phyloP scores from a whole-genome alignment of 2,888 invertebrate species.

The Ochropacha duplaris region DNA sequence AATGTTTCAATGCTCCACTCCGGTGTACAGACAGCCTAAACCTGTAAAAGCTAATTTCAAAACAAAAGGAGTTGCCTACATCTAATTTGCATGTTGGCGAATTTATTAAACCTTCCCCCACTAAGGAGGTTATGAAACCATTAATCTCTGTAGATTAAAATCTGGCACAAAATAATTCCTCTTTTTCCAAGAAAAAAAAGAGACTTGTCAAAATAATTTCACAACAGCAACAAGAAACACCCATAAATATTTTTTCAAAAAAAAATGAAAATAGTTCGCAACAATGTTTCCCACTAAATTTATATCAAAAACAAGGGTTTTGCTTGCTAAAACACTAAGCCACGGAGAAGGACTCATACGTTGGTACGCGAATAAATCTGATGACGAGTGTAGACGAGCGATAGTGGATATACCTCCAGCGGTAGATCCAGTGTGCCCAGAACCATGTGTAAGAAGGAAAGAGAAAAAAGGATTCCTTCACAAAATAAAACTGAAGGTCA shows the following conservation, averaged over 20 bases:
- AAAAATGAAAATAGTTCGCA: slow-evolving; percentile 3
- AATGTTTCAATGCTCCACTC: too few species aligned
- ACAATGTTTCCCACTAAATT: slow-evolving; percentile 26
- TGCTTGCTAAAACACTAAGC: slow-evolving; percentile 32
- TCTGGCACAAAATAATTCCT: slow-evolving; percentile 18
- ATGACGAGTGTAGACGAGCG: slow-evolving; percentile 56
- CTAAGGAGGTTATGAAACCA: slow-evolving; percentile 11
- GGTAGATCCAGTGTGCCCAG: slow-evolving; percentile 49
- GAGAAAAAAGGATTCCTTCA: slow-evolving; percentile 63
- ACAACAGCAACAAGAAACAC: slow-evolving; percentile 44
- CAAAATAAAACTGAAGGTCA: slow-evolving; percentile 62
- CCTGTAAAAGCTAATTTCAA: not conserved
- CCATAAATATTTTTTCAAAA: slow-evolving; percentile 12
- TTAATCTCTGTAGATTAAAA: slow-evolving; percentile 17
- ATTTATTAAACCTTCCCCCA: slow-evolving; percentile 7
- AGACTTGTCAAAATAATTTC: slow-evolving; percentile 28
- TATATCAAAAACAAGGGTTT: slow-evolving; percentile 30
- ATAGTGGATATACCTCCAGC: slow-evolving; percentile 55
- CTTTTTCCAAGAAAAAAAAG: slow-evolving; percentile 8
- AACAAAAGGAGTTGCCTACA: not conserved
- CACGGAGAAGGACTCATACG: slow-evolving; percentile 20
- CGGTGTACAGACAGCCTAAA: too few species aligned
- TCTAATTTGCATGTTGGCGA: not conserved
- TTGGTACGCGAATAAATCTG: slow-evolving; percentile 49
- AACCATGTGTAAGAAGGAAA: slow-evolving; percentile 45